These are phyloP conservation scores for Caenorhabditis angaria DNA, from an alignment of 2,888 invertebrate genomes.

Conservation along the genomic window DNA sequence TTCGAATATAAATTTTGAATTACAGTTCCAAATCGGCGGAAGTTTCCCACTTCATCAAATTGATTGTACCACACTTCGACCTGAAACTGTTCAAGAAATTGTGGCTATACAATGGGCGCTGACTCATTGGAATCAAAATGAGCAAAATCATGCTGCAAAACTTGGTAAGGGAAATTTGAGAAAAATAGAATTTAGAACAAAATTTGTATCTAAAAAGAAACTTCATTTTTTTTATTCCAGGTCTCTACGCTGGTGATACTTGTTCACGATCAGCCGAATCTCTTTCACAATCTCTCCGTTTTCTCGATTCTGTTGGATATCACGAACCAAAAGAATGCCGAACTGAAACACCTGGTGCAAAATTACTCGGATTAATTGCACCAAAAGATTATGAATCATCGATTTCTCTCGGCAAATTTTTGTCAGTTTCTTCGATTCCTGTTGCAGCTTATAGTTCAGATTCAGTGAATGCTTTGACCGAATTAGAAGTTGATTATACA, in stretches of 20 bases:
- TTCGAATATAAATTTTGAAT: constrained; percentile 2
- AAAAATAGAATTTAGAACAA: constrained; percentile 13
- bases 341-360: constrained; percentile 49
- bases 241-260: constrained; percentile 70
- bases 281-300: constrained; percentile 68
- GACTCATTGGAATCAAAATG: constrained; percentile 71
- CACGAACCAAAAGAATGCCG: constrained; percentile 69
- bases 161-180: constrained; percentile 46
- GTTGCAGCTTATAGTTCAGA: constrained; percentile 64
- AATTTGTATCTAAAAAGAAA: too few relatives aligned
- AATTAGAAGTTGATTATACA: constrained; percentile 53
- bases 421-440: constrained; percentile 61
- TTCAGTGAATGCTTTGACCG: constrained; percentile 57
- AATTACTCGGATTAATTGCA: constrained; percentile 60
- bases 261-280: constrained; percentile 69
- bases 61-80: constrained; percentile 64
- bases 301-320: constrained; percentile 67
- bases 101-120: constrained; percentile 72
- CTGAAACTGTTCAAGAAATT: constrained; percentile 70
- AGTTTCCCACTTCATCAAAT: constrained; percentile 69
- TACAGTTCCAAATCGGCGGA: constrained; percentile 70
- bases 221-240: constrained; percentile 30
- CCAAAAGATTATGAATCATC: constrained; percentile 66
- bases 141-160: constrained; percentile 55
- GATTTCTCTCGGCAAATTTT: constrained; percentile 57